These are phyloP conservation scores for Pelochelys cantorii DNA, from an alignment of 2,797 vertebrate species.

Conservation along the genomic window DNA sequence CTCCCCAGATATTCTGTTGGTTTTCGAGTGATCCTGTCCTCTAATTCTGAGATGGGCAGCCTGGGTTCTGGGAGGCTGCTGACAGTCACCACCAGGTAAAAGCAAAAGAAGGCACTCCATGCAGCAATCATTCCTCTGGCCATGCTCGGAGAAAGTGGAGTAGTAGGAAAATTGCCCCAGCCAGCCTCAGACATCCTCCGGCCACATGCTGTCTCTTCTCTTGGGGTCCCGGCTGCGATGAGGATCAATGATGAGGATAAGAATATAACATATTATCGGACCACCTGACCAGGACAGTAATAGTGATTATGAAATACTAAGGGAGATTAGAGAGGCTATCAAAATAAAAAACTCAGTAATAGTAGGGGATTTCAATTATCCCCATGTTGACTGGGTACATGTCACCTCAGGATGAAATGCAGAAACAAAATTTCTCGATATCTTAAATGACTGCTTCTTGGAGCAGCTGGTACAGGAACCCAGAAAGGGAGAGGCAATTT, in stretches of 20 bases:
- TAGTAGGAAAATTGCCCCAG: slow-evolving; percentile 54
- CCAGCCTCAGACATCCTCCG: slow-evolving; percentile 79
- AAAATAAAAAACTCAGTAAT: too few relatives aligned
- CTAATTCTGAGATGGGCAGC: slow-evolving; percentile 64
- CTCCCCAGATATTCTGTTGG: slow-evolving; percentile 86
- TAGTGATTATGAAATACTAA: too few relatives aligned
- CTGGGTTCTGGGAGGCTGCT: slow-evolving; percentile 60
- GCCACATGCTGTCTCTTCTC: slow-evolving; percentile 71
- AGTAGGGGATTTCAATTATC: too few relatives aligned
- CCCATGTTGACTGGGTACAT: too few relatives aligned
- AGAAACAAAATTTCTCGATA: too few relatives aligned
- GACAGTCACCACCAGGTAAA: slow-evolving; percentile 79
- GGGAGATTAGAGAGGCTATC: too few relatives aligned
- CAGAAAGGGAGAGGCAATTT: too few relatives aligned
- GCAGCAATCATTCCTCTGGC: slow-evolving; percentile 84
- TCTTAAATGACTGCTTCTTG: too few relatives aligned
- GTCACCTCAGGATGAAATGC: too few relatives aligned
- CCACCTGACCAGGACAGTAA: too few relatives aligned
- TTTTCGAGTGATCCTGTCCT: slow-evolving; percentile 55
- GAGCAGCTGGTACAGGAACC: too few relatives aligned
- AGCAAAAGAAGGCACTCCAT: slow-evolving; percentile 78
- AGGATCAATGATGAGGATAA: background rate
- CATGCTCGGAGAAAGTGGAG: slow-evolving; percentile 68
- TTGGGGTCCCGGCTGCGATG: background rate
- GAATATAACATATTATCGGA: too few relatives aligned